Base-by-base conservation (phyloP, 2,888 invertebrate species). In the Hypselothyrea guttata region DNA sequence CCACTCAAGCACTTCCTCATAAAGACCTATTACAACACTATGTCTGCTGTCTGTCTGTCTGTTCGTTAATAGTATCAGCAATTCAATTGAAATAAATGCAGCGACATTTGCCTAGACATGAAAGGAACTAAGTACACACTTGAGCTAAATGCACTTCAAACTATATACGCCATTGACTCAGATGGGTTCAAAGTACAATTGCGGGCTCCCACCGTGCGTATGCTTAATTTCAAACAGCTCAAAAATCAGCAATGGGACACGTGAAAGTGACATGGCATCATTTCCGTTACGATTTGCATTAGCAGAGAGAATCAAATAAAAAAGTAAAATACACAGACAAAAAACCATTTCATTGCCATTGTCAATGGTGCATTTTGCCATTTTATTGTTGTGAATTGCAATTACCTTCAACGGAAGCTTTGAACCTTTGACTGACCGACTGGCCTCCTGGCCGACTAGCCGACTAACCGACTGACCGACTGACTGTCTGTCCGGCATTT, bases 301-400 rank as follows among this genome's bases (percentile, higher is more conserved):
- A 55, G 45, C 41, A 54, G 34, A 48, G 30, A 31, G 15, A 12
- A 34, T 15, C 3, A 18, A 11, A 37, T 33, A 18, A 41, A 51
- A 35, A 16, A 31, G n/a, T 12, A 34, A 40, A 27, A 7, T 31
- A 7, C n/a, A 13, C 11, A 30, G 2, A 37, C 28, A 27, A 28
- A 34, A 56, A 47, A 4, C 47, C 33, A 48, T 71, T 65, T 75
- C 84, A 84, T 69, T 84, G 81, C 70, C 84, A 84, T 65, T 81
- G 81, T 70, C 81, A 84, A 82, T 84, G 74, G 38, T 44, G 61
- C 81, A 79, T 48, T 76, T 74, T 60, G 22, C 48, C n/a, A n/a
- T n/a, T n/a, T n/a, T n/a, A 40, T 40, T 55, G 28, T 42, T 37
- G 33, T 45, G 40, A 56, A 70, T 55, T 71, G 75, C 71, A 69